A percentile compares a stretch with the other conserved stretches of the same genome.
Conservation (phyloP, 1,140 invertebrate genomes). For the Camponotus pennsylvanicus region DNA sequence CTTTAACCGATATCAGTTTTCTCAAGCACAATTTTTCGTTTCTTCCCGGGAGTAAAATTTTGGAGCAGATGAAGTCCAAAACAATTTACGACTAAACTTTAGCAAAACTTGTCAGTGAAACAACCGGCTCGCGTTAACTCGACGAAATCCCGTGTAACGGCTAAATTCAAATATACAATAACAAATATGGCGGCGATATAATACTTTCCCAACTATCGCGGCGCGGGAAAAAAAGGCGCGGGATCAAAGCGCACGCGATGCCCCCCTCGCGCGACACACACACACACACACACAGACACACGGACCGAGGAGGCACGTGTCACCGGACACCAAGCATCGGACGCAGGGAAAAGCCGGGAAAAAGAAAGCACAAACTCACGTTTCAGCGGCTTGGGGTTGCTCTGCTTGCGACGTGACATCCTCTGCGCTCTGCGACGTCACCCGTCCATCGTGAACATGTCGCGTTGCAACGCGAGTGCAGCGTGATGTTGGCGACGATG, state of each 20-base stretch:
- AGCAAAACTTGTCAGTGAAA: too few relatives aligned
- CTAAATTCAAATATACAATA: constrained; percentile 14
- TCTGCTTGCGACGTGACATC: constrained; percentile 90
- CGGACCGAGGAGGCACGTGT: constrained; percentile 15
- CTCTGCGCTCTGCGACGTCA: constrained; percentile 84
- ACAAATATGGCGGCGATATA: constrained; percentile 52
- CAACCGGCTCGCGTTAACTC: neutral
- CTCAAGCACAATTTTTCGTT: neutral
- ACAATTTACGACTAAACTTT: neutral
- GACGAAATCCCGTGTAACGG: neutral
- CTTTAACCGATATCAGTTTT: neutral
- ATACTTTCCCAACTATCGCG: neutral
- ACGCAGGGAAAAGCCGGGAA: constrained; percentile 5
- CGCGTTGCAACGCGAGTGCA: constrained; percentile 36
- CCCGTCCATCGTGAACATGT: constrained; percentile 82
- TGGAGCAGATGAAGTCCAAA: neutral
- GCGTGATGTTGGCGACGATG: constrained; percentile 57
- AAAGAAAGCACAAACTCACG: constrained; percentile 85
- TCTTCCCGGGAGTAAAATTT: too few relatives aligned
- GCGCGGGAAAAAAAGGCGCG: constrained; percentile 28
- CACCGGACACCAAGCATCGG: neutral
- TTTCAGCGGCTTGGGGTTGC: constrained; percentile 90
- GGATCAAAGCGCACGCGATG: constrained; percentile 21
- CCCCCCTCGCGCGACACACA: too few relatives aligned
- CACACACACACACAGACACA: neutral